Evolutionary conservation across 2,797 vertebrate genomes (phyloP), one percentile per base, ranked within the genome.

Genomic region (Enteromius anoplus): DNA sequence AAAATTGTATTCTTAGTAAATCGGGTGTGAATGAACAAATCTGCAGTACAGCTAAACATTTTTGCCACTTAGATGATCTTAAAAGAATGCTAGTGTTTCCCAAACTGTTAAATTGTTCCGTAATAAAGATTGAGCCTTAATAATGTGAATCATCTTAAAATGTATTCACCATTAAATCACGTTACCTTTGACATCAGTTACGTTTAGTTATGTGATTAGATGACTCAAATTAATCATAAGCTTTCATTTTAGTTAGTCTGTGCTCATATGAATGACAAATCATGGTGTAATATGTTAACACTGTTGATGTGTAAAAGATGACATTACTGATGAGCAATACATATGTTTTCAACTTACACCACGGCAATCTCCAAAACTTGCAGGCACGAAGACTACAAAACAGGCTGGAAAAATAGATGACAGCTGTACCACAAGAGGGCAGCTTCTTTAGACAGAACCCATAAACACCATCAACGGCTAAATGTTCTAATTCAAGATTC

Each of bases 1-100:
- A 75, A 82, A 82, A 75, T 82, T 47, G 40, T 53, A 80, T 62
- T 60, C 23, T 76, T 76, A 29, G 4, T 75, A 69, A 82, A 83
- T 83, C 32, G 60, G 51, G 65, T 76, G 71, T 82, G 75, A 80
- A 80, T 34, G 49, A 64, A 71, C 65, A 42, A 26, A 14, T 62
- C 49, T 26, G 29, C 34, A 23, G 62, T 51, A 12, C 19, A 29
- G 11, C 32, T 64, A 78, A 47, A 4, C 0, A 55, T 47, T 55
- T 81, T 51, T 62, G 37, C 17, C 11, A 37, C 29, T 65, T 23
- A 12, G 14, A 23, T 17, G n/a, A 53, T 62, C 64, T 58, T 80
- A 84, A 23, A 68, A 7, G 37, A 42, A 75, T 14, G 29, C 4
- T 51, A 73, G 32, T 23, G 32, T 47, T 62, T 37, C 29, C 5